phyloP scores from a whole-genome alignment of 2,797 vertebrate species.

The Sebastes taczanowskii region DNA sequence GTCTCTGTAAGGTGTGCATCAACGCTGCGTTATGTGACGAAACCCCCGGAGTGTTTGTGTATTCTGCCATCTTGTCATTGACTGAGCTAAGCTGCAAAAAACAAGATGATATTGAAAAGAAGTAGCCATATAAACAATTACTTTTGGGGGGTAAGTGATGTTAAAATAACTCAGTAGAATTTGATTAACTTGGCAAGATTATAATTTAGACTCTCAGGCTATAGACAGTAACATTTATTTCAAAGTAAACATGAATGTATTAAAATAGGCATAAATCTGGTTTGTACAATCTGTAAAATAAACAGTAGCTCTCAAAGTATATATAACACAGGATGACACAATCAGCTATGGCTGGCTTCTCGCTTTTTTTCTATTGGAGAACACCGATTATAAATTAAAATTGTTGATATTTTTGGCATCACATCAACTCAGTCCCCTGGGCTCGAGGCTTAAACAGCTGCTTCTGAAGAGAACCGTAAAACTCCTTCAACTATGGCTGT shows the following conservation, averaged over 20 bases:
- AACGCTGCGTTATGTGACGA: slow-evolving; percentile 89
- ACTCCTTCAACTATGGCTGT: not conserved
- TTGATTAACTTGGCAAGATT: not conserved
- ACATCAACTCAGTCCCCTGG: not conserved
- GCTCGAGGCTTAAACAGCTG: not conserved
- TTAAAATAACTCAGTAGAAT: not conserved
- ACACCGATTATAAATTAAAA: not conserved
- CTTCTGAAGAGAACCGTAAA: not conserved
- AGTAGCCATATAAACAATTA: not conserved
- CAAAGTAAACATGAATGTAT: not conserved
- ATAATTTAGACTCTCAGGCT: not conserved
- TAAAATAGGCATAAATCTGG: not conserved
- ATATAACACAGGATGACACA: not conserved
- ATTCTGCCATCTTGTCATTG: slow-evolving; percentile 96
- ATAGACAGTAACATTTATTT: not conserved
- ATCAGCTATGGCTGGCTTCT: not conserved
- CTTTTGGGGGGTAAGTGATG: not conserved
- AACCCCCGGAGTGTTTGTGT: slow-evolving; percentile 87
- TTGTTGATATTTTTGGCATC: not conserved
- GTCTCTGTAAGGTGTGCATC: slow-evolving; percentile 95
- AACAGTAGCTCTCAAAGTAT: not conserved
- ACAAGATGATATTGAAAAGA: not conserved
- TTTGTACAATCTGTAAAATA: not conserved
- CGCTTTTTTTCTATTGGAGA: not conserved
- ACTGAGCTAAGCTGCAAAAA: slow-evolving; percentile 86